Base-by-base conservation (phyloP, 2,797 vertebrate genomes). In the Picus viridis region DNA sequence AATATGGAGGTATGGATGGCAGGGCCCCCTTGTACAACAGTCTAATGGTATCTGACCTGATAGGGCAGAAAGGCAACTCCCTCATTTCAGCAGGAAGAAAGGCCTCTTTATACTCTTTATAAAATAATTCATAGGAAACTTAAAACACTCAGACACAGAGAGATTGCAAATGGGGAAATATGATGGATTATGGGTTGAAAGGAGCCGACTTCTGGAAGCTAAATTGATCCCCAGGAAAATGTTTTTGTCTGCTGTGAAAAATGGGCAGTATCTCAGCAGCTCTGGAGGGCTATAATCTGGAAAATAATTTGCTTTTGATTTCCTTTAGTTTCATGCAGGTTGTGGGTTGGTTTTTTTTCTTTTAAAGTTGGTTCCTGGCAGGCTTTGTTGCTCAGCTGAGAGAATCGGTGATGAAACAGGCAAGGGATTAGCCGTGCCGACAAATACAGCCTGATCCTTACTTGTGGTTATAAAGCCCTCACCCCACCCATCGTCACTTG, bases 191-290 rank as follows among this genome's bases (percentile, higher is more conserved):
- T 98, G 97, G 98, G 97, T 97, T 98, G 98, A 98, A 97, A 98
- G 98, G 98, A 98, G 98, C 97, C 98, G 99, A 99, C 99, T 99
- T 96, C 96, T 94, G 84, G 95, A 97, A 97, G 98, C 97, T 97
- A 98, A 99, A 99, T 99, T 99, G 99, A 99, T 99, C 99, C 98
- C 98, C 98, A 96, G 96, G 98, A 99, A 99, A 99, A 99, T 99
- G 99, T 99, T 99, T 99, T 99, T 99, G 99, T 99, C 99, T 99
- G 98, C 98, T 98, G 97, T 99, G 99, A 99, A 99, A 99, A 99
- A 99, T 99, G 98, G 98, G 95, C 97, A 95, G 96, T 97, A 97
- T 97, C 96, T 96, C 76, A 81, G 96, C 71, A 70, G 94, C 96
- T 95, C 97, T 96, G 79, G 53, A 91, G 96, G 86, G 96, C 97